These are phyloP conservation scores for Ptycholaimellus sp. DNA, from an alignment of 2,888 invertebrate species.

Conservation along the genomic window DNA sequence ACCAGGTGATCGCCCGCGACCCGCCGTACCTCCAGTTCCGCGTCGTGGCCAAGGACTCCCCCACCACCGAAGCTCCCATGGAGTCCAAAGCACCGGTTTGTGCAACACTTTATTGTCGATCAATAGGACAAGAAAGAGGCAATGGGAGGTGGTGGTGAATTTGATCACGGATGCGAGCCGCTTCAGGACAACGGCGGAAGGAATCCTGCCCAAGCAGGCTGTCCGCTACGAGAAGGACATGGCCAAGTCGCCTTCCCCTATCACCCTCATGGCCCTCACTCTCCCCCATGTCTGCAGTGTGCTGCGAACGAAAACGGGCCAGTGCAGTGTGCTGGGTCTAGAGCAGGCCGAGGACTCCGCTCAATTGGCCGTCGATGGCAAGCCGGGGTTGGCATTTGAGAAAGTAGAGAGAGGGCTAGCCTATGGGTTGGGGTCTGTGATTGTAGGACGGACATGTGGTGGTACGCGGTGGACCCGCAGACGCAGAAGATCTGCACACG, in stretches of 20 bases:
- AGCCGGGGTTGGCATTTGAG: not conserved
- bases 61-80: constrained; percentile 12
- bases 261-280: no score
- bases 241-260: constrained; percentile 11
- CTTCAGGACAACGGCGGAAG: constrained; percentile 16
- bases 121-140: no score
- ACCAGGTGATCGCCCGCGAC: not conserved
- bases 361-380: constrained; percentile 10
- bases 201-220: constrained; percentile 16
- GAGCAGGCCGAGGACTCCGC: constrained; percentile 17
- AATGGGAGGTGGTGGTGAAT: no score
- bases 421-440: no score
- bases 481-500: constrained; percentile 19
- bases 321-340: constrained; percentile 16
- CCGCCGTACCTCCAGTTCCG: constrained; percentile 3
- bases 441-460: constrained; percentile 14
- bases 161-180: constrained; percentile 9
- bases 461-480: constrained; percentile 20
- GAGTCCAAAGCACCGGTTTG: constrained; percentile 17
- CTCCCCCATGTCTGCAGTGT: no score
- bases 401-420: no score
- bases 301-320: constrained; percentile 17
- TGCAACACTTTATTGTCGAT: no score
- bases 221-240: constrained; percentile 9
- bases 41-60: constrained; percentile 18